Evolutionary conservation across 1,140 invertebrate species (phyloP).

Genomic region (Drosophila rhopaloa): DNA sequence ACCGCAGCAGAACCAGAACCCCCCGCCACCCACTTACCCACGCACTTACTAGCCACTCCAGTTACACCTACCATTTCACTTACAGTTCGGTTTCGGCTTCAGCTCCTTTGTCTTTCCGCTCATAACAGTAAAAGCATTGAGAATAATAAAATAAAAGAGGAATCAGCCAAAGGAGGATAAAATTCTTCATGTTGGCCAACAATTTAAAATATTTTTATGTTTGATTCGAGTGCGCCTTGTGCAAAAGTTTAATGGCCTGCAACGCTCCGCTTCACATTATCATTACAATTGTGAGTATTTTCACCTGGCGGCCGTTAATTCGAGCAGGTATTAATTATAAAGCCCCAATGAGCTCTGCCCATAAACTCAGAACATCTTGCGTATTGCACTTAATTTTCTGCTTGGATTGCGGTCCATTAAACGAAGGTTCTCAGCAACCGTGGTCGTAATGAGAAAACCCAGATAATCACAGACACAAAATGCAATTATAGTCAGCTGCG

Average conservation of each 20-base stretch:
- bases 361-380: constrained; percentile 24
- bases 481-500: constrained; percentile 30
- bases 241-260: constrained; percentile 38
- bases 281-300: constrained; percentile 51
- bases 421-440: not conserved
- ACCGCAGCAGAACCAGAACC: constrained; percentile 25
- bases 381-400: constrained; percentile 61
- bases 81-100: constrained; percentile 26
- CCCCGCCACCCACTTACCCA: not conserved
- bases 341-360: constrained; percentile 15
- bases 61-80: constrained; percentile 36
- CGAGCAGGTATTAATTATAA: constrained; percentile 61
- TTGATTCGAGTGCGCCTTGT: constrained; percentile 28
- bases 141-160: constrained; percentile 42
- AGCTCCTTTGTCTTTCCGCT: constrained; percentile 40
- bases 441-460: constrained; percentile 17
- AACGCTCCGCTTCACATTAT: constrained; percentile 49
- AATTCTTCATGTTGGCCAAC: constrained; percentile 23
- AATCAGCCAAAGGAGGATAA: constrained; percentile 12
- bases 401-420: constrained; percentile 47
- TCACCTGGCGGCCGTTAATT: constrained; percentile 15
- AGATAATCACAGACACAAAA: constrained; percentile 14
- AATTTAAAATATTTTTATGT: constrained; percentile 65
- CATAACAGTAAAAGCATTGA: constrained; percentile 55
- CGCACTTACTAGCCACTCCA: constrained; percentile 24